Percentiles rank a stretch among this genome's conserved stretches.
Conservation (phyloP, 2,888 invertebrate species). For the Lumbricus terrestris region DNA sequence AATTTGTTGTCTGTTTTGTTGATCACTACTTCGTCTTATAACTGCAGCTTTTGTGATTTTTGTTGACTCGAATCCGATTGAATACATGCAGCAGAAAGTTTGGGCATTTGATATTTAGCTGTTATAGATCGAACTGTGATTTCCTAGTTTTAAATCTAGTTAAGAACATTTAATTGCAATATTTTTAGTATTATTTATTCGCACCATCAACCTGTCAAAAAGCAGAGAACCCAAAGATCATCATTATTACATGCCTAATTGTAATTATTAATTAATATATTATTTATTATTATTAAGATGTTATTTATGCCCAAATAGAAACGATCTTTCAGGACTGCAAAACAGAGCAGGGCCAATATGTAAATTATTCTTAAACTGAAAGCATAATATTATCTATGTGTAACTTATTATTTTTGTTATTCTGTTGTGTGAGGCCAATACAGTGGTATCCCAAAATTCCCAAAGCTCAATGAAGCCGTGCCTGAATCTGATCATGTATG, state of each 20-base stretch:
- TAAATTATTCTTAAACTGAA: background rate
- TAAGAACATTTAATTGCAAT: background rate
- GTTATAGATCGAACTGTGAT: background rate
- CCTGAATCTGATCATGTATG: background rate
- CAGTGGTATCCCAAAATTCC: background rate
- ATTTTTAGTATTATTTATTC: background rate
- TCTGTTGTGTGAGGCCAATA: background rate
- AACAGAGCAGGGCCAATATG: background rate
- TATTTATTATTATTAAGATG: background rate
- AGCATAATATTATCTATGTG: background rate
- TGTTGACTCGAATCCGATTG: background rate
- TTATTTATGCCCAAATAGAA: background rate
- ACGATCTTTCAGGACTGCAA: background rate
- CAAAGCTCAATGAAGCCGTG: background rate
- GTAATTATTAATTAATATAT: no score
- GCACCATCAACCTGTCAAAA: background rate
- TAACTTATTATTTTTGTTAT: background rate
- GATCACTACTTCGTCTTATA: background rate
- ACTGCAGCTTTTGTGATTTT: background rate
- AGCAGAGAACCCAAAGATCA: background rate
- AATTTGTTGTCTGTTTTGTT: background rate
- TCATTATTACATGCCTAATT: background rate
- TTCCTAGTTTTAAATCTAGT: background rate
- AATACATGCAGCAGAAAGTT: background rate
- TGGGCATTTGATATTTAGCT: constrained; percentile 3